phyloP scores from a whole-genome alignment of 2,888 invertebrate species.

The Agonum fuliginosum region DNA sequence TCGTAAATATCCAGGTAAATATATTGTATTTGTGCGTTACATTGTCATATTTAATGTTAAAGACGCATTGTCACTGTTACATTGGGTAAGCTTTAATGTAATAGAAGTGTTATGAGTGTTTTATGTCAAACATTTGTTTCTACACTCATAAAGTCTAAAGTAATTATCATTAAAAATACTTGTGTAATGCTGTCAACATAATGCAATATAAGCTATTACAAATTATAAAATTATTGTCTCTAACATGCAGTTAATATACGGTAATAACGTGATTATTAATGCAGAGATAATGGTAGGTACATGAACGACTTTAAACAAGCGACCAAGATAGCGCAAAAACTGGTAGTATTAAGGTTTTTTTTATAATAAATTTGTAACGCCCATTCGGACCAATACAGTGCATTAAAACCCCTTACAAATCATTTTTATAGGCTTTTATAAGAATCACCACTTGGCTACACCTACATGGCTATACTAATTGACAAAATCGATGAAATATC shows the following conservation, averaged over 20 bases:
- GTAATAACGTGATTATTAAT: slow-evolving; percentile 28
- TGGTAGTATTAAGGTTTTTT: neutral
- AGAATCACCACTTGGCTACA: slow-evolving; percentile 12
- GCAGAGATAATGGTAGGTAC: neutral
- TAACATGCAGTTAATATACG: slow-evolving; percentile 1
- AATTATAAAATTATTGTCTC: slow-evolving; percentile 1
- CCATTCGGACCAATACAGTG: neutral
- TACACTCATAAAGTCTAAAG: no score
- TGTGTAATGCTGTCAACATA: neutral
- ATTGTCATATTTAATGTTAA: no score
- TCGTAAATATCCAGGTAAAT: no score
- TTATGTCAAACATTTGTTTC: no score
- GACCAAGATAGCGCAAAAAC: neutral
- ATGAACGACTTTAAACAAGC: neutral
- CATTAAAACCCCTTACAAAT: neutral
- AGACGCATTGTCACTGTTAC: no score
- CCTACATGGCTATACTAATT: neutral
- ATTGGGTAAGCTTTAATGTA: no score
- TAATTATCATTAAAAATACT: neutral
- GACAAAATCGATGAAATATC: neutral
- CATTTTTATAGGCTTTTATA: slow-evolving; percentile 30
- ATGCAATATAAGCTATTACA: neutral
- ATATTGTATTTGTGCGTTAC: no score
- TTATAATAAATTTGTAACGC: slow-evolving; percentile 3
- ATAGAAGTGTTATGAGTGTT: no score